Conservation (phyloP, 2,797 vertebrate genomes). For the Pangasius larnaudii region DNA sequence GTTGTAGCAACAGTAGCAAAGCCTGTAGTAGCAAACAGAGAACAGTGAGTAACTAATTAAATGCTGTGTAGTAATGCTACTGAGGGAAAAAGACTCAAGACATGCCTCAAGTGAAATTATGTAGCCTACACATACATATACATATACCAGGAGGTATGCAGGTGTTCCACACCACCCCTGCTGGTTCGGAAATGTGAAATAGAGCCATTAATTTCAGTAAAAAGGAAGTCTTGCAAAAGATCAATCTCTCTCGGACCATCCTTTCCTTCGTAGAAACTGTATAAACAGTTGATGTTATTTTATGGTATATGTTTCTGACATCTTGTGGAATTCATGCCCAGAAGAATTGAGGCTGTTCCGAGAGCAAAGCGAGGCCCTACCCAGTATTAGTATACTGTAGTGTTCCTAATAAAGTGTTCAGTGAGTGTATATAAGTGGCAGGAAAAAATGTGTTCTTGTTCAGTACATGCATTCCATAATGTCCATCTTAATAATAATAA, state of each 20-base stretch:
- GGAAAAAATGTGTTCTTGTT: too few relatives aligned
- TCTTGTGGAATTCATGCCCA: too few relatives aligned
- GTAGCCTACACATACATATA: not conserved
- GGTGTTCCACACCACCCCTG: not conserved
- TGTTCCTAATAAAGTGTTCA: too few relatives aligned
- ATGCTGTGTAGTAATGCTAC: not conserved
- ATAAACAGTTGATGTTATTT: not conserved
- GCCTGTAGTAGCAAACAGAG: not conserved
- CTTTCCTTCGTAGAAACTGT: not conserved
- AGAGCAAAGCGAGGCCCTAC: too few relatives aligned
- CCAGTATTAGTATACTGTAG: too few relatives aligned
- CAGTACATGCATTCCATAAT: not conserved
- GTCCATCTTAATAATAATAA: not conserved
- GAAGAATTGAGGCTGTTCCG: too few relatives aligned
- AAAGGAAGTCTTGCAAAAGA: not conserved
- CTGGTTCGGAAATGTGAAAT: not conserved
- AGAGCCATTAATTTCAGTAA: not conserved
- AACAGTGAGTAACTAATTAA: not conserved
- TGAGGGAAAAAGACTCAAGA: not conserved
- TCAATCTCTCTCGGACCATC: not conserved
- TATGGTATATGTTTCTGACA: too few relatives aligned
- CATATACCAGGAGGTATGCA: not conserved
- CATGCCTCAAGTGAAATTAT: not conserved
- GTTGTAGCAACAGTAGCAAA: not conserved
- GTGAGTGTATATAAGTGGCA: too few relatives aligned